Evolutionary conservation across 2,888 invertebrate genomes (phyloP).

Genomic region (Melanchra persicariae): DNA sequence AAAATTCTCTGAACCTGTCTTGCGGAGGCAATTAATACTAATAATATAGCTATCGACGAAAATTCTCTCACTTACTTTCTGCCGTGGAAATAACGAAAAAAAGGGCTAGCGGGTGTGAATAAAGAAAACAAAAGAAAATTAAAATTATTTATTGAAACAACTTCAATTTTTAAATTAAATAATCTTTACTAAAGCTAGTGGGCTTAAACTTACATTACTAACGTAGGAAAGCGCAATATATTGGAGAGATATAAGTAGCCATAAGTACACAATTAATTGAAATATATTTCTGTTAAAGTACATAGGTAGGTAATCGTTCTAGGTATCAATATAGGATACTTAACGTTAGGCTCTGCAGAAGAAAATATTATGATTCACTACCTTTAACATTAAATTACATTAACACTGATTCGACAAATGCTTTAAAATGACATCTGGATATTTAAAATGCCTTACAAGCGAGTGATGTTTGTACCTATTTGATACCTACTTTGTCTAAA

Average conservation of each 20-base stretch:
- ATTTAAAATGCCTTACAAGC: conserved; percentile 79
- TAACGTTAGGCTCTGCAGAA: conserved; percentile 80
- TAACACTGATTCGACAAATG: conserved; percentile 82
- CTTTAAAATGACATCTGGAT: conserved; percentile 79
- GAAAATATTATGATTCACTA: conserved; percentile 78
- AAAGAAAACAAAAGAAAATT: conserved; percentile 78
- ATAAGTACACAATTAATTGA: conserved; percentile 81
- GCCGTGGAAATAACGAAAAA: too few species aligned
- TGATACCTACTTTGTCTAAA: conserved; percentile 83
- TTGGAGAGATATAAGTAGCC: conserved; percentile 83
- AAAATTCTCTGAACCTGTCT: too few species aligned
- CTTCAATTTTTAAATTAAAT: conserved; percentile 86
- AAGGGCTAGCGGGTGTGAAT: not conserved
- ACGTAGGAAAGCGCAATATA: conserved; percentile 85
- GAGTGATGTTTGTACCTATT: conserved; percentile 82
- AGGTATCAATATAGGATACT: conserved; percentile 87
- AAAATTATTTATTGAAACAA: conserved; percentile 90
- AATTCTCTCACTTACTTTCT: too few species aligned
- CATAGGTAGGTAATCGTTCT: conserved; percentile 73
- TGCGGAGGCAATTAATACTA: too few species aligned
- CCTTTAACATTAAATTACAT: conserved; percentile 78
- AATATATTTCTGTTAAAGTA: conserved; percentile 68
- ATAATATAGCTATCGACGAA: too few species aligned
- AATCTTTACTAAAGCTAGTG: conserved; percentile 86
- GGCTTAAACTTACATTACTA: conserved; percentile 84